Percentiles rank a stretch among this genome's conserved stretches.
Evolutionary conservation across 2,797 vertebrate genomes (phyloP).

Genomic region (Intellagama lesueurii): DNA sequence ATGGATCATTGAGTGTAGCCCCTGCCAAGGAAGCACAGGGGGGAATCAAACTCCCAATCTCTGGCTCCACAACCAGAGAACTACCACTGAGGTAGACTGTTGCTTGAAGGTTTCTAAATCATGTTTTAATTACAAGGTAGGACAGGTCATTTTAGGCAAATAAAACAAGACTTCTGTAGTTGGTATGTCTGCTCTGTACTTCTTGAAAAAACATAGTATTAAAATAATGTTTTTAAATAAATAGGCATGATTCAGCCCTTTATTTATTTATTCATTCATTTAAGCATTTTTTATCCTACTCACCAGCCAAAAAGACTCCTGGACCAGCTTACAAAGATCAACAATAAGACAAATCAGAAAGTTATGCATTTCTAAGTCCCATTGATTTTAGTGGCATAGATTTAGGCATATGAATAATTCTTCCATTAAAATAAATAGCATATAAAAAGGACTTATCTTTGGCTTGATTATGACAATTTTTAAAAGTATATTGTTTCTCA

Average conservation of each 20-base stretch:
- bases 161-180: background rate
- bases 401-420: background rate
- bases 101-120: background rate
- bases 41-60: too few relatives aligned
- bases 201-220: background rate
- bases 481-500: background rate
- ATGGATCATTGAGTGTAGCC: too few relatives aligned
- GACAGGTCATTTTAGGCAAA: background rate
- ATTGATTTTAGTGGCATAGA: background rate
- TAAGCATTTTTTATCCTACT: too few relatives aligned
- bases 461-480: background rate
- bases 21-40: too few relatives aligned
- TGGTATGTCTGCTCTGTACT: background rate
- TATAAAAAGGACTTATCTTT: background rate
- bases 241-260: background rate
- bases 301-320: background rate
- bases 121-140: background rate
- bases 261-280: background rate
- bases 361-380: background rate
- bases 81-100: too few relatives aligned
- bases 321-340: background rate
- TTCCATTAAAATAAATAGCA: background rate
- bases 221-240: background rate
- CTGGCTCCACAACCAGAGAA: too few relatives aligned
- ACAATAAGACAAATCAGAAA: background rate